phyloP scores from a whole-genome alignment of 2,113 vertebrate species.

The Sylvia atricapilla region DNA sequence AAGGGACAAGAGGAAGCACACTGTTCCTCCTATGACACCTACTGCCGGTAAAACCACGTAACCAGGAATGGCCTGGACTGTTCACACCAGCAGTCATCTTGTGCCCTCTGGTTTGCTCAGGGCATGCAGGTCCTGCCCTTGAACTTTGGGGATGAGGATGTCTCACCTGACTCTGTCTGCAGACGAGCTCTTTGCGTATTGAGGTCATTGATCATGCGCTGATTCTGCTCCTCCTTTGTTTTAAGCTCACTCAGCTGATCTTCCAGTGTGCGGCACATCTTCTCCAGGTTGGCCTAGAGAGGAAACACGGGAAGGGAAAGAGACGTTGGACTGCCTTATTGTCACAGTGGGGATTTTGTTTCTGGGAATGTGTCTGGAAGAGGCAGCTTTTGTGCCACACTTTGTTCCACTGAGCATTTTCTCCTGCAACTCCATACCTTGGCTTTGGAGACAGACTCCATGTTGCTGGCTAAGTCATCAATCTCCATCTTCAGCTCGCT shows the following conservation, averaged over 20 bases:
- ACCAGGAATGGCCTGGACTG: neutral
- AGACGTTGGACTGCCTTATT: neutral
- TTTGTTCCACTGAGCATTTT: neutral
- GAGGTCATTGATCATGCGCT: too few relatives aligned
- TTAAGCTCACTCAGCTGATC: too few relatives aligned
- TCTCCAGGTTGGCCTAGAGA: neutral
- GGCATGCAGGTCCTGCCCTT: neutral
- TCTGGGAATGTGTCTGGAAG: neutral
- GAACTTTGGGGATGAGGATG: neutral
- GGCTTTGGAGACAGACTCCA: conserved; percentile 73
- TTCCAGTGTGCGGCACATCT: too few relatives aligned
- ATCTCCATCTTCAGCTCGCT: conserved; percentile 92
- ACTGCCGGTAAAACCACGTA: neutral
- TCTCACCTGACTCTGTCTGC: neutral
- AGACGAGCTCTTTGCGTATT: neutral
- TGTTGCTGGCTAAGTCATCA: conserved; percentile 79
- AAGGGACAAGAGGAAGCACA: neutral
- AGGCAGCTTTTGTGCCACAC: neutral
- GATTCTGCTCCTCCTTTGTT: too few relatives aligned
- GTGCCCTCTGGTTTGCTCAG: neutral
- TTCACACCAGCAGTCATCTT: neutral
- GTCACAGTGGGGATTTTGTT: neutral
- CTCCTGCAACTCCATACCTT: neutral
- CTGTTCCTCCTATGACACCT: neutral
- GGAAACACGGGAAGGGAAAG: neutral